Percentiles rank a stretch among this genome's conserved stretches.
These are phyloP conservation scores for Mobula birostris DNA, from an alignment of 2,113 vertebrate genomes.

Conservation along the genomic window DNA sequence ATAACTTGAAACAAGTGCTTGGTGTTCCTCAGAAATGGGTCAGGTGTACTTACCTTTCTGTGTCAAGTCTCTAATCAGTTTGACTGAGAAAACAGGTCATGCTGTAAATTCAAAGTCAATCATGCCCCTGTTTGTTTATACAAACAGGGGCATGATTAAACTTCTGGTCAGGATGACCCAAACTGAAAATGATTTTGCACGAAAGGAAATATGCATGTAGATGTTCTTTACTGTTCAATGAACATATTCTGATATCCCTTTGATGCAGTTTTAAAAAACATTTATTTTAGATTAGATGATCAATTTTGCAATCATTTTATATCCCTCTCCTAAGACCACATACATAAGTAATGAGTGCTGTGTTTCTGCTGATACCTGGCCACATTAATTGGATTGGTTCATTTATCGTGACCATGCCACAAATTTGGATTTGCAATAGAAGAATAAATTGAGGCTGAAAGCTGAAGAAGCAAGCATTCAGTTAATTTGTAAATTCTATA, in stretches of 20 bases:
- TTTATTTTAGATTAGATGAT: not conserved
- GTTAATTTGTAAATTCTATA: not conserved
- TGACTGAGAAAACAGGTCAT: not conserved
- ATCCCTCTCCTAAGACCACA: not conserved
- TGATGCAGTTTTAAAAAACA: not conserved
- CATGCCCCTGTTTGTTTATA: slow-evolving; percentile 31
- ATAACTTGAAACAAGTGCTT: not conserved
- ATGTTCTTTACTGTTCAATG: not conserved
- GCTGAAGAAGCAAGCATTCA: not conserved
- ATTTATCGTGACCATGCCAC: not conserved
- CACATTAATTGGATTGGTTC: not conserved
- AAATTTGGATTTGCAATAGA: not conserved
- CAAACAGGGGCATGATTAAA: too few species aligned
- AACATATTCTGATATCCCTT: not conserved
- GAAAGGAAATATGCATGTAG: not conserved
- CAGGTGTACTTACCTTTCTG: not conserved
- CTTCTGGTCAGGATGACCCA: slow-evolving; percentile 27
- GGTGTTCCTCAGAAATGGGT: not conserved
- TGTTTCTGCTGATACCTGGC: not conserved
- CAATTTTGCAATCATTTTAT: not conserved
- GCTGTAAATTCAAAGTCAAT: slow-evolving; percentile 2
- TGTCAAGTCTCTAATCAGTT: slow-evolving; percentile 1
- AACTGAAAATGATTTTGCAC: slow-evolving; percentile 12
- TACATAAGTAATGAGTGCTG: too few species aligned
- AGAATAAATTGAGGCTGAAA: not conserved